Evolutionary conservation across 2,888 invertebrate species (phyloP).

Genomic region (Aproaerema taeniolella): DNA sequence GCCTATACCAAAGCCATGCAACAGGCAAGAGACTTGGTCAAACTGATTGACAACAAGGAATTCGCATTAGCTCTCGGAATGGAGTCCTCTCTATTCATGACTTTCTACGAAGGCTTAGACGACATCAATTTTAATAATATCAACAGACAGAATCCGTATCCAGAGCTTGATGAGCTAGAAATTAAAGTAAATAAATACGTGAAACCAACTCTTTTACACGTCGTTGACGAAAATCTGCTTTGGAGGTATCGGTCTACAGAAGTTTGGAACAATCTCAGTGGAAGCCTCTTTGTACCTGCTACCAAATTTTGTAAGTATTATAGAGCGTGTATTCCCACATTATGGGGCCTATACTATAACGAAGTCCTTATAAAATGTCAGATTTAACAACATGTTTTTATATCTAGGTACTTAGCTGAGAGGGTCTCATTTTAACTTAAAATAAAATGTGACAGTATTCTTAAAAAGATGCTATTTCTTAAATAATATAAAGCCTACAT

Average conservation of each 20-base stretch:
- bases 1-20: constrained; percentile 36
- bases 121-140: constrained; percentile 57
- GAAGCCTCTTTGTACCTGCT: constrained; percentile 49
- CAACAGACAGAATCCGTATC: constrained; percentile 43
- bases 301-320: constrained; percentile 56
- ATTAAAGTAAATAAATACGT: constrained; percentile 47
- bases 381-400: neutral
- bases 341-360: too few species aligned
- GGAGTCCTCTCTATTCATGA: constrained; percentile 35
- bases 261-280: constrained; percentile 42
- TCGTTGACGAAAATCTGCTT: constrained; percentile 46
- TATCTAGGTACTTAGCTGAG: too few species aligned
- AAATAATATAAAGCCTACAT: too few species aligned
- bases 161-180: constrained; percentile 36
- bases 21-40: constrained; percentile 37
- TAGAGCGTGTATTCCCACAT: neutral
- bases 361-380: too few species aligned
- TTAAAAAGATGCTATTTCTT: too few species aligned
- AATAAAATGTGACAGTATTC: too few species aligned
- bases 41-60: constrained; percentile 39
- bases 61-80: constrained; percentile 35
- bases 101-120: constrained; percentile 24
- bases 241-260: constrained; percentile 47
- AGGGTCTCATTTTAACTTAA: too few species aligned
- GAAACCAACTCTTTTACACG: constrained; percentile 45